Base-by-base conservation (phyloP, 2,888 invertebrate species). In the Cerceris rybyensis region DNA sequence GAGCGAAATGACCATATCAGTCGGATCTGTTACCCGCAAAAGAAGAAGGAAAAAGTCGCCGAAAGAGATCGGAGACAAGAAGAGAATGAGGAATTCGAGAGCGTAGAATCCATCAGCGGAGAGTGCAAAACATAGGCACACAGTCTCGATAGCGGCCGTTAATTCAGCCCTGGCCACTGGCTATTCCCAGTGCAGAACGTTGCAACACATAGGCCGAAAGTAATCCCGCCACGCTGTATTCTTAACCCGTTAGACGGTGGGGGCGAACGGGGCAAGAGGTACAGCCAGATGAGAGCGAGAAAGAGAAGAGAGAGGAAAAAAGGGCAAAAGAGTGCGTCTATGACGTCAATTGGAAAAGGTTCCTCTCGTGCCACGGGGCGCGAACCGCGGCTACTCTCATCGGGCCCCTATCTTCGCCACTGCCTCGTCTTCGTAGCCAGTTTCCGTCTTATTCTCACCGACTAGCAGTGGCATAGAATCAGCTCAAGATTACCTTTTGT, bases 321-420 rank as follows among this genome's bases (percentile, higher is more conserved):
- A 81, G 84, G 86, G 78, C 74, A 86, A 88, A 87, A 85, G 85
- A 89, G 88, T 84, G 83, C 85, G 86, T 82, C 89, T 85, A 90
- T 92, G 92, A 92, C 92, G 92, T 92, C 92, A 92, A 92, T 92
- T 88, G 92, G 91, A 91, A 92, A 92, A 92, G 91, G 91, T 91
- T 90, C 89, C 84, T 81, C 77, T 83, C 84, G 85, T 83, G 84
- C 73, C 86, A 85, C 86, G 83, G 75, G 81, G 81, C 78, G 84
- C 83, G 84, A 84, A 85, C 78, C 54, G 73, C 59, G 57, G 54
- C 70, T 67, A 59, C 75, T 59, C 70, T 78, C 59, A 52, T 67
- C 64, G 69, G 67, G 61, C 8, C 71, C 72, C 77, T 74, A 68
- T 77, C 72, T 64, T 54, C 75, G 71, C 65, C 59, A 58, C 71